Evolutionary conservation across 2,797 vertebrate genomes (phyloP), one percentile per base, ranked within the genome.

Genomic region (Emydoidea blandingii): DNA sequence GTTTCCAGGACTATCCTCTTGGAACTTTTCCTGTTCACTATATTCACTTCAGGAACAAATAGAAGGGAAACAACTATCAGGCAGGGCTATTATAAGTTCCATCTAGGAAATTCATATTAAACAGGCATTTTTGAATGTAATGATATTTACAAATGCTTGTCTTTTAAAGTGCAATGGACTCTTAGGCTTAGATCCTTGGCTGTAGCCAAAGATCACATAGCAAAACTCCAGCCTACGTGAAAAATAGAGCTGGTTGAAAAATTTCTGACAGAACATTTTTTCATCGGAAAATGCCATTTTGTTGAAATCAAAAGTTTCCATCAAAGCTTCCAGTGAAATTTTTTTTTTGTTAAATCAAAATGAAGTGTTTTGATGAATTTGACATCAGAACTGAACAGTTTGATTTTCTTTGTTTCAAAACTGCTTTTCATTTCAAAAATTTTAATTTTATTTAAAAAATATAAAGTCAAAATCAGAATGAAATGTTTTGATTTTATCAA

Each of bases 151-250:
- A 92, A 83, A n/a, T 0, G 0, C 9, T 25, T 83, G 41, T 14
- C 23, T 91, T 92, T 94, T 91, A 56, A 95, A 79, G 14, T 52
- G 12, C 12, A 81, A 7, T 87, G 91, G 92, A 52, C 50, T 90
- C 49, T 54, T 78, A 37, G 65, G 91, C 95, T 96, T 50, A 94
- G 92, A 95, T 96, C 92, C 94, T 90, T 78, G 12, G 81, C 78
- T 96, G 86, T 65, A 87, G 74, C 89, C 80, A 91, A 88, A 86
- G 29, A 25, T 72, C 91, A 8, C 78, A 53, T 2, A 86, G 34
- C 15, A 80, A 29, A 25, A 52, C 29, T 86, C 27, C 11, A 50
- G 34, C 94, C 88, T 37, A 94, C 72, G 84, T 83, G n/a, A 87
- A 85, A 85, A 85, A 94, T 52, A 92, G 93, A 92, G 57, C 54